phyloP scores from a whole-genome alignment of 35 echinoderm and acorn worm genomes.

The Anneissia japonica region DNA sequence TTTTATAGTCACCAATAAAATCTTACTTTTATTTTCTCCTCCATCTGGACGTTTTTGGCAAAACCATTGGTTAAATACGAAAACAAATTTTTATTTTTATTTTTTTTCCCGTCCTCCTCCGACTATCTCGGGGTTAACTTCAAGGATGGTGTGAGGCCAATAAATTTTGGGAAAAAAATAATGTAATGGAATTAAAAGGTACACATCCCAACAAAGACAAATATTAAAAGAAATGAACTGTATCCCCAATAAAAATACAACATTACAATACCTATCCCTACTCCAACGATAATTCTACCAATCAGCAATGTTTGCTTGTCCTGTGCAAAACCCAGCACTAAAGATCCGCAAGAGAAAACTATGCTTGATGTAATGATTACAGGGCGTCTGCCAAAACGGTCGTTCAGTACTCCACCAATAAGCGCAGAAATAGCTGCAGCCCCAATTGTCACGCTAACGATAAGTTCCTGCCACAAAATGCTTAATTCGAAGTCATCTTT shows the following conservation, averaged over 20 bases:
- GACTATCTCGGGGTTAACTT: too few species aligned
- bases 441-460: constrained; percentile 73
- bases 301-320: constrained; percentile 45
- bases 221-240: too few species aligned
- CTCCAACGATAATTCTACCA: constrained; percentile 66
- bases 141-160: too few species aligned
- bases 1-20: too few species aligned
- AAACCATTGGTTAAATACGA: too few species aligned
- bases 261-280: constrained; percentile 64
- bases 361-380: constrained; percentile 63
- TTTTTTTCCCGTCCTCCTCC: too few species aligned
- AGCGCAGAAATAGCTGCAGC: constrained; percentile 67
- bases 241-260: too few species aligned
- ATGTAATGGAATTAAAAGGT: neutral
- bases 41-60: too few species aligned
- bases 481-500: constrained; percentile 51
- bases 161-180: too few species aligned
- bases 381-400: constrained; percentile 54
- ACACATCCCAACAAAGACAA: neutral
- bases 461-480: constrained; percentile 89
- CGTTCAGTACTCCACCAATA: constrained; percentile 63
- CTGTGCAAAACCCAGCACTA: constrained; percentile 30
- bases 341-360: constrained; percentile 56
- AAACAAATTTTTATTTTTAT: too few species aligned
- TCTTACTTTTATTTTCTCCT: too few species aligned